Percentiles rank a stretch among this genome's conserved stretches.
Evolutionary conservation across 2,113 vertebrate species (phyloP).

Genomic region (Euleptes europaea): DNA sequence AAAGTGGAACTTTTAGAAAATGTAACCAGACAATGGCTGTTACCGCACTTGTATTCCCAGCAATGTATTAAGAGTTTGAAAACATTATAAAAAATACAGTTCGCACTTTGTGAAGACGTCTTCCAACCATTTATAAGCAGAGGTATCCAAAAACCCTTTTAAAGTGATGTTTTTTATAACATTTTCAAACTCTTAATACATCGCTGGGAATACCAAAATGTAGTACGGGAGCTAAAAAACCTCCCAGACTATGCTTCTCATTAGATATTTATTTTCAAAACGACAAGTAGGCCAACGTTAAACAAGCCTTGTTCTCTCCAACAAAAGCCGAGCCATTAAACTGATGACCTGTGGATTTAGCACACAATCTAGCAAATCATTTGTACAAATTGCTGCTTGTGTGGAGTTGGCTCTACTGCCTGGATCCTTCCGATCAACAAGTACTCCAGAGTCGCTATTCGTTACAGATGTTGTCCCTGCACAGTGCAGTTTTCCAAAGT

Average conservation of each 20-base stretch:
- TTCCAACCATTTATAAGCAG: too few species aligned
- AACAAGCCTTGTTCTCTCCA: conserved; percentile 71
- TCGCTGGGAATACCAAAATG: too few species aligned
- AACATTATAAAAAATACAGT: too few species aligned
- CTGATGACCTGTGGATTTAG: conserved; percentile 85
- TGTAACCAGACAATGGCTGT: neutral
- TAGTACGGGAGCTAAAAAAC: conserved; percentile 25
- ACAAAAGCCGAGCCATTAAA: conserved; percentile 81
- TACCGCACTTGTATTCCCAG: too few species aligned
- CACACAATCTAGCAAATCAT: conserved; percentile 90
- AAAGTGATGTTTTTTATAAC: too few species aligned
- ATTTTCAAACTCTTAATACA: too few species aligned
- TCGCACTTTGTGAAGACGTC: too few species aligned
- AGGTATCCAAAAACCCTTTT: too few species aligned
- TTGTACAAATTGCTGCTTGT: conserved; percentile 77
- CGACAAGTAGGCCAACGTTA: conserved; percentile 36
- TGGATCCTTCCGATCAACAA: conserved; percentile 19
- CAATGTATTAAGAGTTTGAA: too few species aligned
- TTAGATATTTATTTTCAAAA: conserved; percentile 49
- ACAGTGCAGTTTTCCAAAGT: conserved; percentile 29
- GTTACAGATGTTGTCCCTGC: conserved; percentile 20
- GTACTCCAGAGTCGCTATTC: conserved; percentile 4
- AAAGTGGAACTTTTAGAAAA: neutral
- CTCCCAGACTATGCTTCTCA: conserved; percentile 14
- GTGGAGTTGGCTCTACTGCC: neutral